Conservation (phyloP, 2,888 invertebrate species). For the Drosophila percnosoma region DNA sequence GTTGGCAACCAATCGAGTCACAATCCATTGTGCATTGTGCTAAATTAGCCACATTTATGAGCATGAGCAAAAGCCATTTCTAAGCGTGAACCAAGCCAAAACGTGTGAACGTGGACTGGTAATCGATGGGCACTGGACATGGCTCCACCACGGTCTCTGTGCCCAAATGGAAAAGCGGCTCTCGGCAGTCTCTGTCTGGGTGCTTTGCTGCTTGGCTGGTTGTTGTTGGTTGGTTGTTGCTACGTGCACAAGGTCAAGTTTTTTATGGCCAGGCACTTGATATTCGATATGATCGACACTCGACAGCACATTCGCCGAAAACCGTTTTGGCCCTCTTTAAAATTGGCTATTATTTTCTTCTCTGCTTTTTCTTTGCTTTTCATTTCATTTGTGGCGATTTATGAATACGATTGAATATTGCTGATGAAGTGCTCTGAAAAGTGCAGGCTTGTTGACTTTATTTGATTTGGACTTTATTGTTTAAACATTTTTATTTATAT, state of each 20-base stretch:
- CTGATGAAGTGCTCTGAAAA: conserved; percentile 57
- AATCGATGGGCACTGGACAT: conserved; percentile 70
- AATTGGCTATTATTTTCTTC: neutral
- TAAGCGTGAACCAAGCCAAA: conserved; percentile 37
- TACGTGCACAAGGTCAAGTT: conserved; percentile 79
- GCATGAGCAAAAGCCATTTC: conserved; percentile 52
- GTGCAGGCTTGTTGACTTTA: conserved; percentile 58
- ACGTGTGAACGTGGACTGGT: conserved; percentile 78
- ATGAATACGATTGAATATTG: conserved; percentile 55
- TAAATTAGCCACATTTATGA: conserved; percentile 76
- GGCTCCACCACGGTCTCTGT: conserved; percentile 12
- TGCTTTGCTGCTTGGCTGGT: neutral
- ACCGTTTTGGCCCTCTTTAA: conserved; percentile 45
- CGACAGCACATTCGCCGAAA: conserved; percentile 13
- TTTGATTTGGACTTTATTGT: conserved; percentile 63
- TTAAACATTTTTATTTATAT: neutral
- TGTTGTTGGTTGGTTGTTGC: conserved; percentile 16
- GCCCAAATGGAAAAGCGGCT: conserved; percentile 28
- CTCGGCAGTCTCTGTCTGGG: neutral
- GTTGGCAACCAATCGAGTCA: conserved; percentile 25
- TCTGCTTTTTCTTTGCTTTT: conserved; percentile 10
- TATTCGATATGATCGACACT: conserved; percentile 68
- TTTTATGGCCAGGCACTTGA: conserved; percentile 78
- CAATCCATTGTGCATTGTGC: conserved; percentile 56
- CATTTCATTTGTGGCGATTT: conserved; percentile 49